A percentile compares a stretch with the other conserved stretches of the same genome.
phyloP scores from a whole-genome alignment of 2,797 vertebrate genomes.

The Triplophysa bombifrons region DNA sequence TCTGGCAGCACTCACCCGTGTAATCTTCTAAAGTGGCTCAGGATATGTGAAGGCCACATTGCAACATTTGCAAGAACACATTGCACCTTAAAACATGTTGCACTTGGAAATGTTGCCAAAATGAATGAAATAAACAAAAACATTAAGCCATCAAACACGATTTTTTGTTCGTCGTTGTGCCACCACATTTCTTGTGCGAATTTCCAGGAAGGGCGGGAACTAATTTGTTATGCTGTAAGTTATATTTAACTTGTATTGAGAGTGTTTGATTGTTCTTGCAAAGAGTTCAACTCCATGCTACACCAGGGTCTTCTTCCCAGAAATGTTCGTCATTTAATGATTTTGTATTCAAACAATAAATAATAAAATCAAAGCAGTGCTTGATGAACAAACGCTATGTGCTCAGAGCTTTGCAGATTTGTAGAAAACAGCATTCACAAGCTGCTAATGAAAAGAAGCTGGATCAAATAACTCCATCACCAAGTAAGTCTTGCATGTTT shows the following conservation, averaged over 20 bases:
- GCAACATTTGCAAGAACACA: constrained; percentile 10
- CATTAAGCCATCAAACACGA: background rate
- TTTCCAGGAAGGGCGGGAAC: background rate
- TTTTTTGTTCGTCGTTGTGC: constrained; percentile 1
- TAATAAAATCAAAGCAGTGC: constrained; percentile 56
- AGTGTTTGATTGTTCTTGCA: constrained; percentile 22
- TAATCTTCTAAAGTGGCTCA: constrained; percentile 10
- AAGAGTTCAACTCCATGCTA: constrained; percentile 10
- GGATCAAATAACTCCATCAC: constrained; percentile 49
- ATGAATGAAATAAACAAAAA: background rate
- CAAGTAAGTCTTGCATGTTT: constrained; percentile 30
- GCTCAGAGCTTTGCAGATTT: constrained; percentile 43
- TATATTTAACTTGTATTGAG: background rate
- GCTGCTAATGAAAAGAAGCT: constrained; percentile 59
- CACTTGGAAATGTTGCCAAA: constrained; percentile 26
- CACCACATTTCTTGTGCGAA: constrained; percentile 11
- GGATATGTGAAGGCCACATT: background rate
- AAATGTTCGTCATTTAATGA: constrained; percentile 35
- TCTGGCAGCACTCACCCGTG: constrained; percentile 20
- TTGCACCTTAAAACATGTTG: constrained; percentile 10
- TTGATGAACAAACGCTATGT: constrained; percentile 56
- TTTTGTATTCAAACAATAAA: constrained; percentile 10
- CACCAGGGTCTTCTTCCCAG: constrained; percentile 22
- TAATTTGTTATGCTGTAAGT: constrained; percentile 15
- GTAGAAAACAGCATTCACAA: constrained; percentile 57